Evolutionary conservation across 2,888 invertebrate genomes (phyloP).

Genomic region (Tridacna crocea): DNA sequence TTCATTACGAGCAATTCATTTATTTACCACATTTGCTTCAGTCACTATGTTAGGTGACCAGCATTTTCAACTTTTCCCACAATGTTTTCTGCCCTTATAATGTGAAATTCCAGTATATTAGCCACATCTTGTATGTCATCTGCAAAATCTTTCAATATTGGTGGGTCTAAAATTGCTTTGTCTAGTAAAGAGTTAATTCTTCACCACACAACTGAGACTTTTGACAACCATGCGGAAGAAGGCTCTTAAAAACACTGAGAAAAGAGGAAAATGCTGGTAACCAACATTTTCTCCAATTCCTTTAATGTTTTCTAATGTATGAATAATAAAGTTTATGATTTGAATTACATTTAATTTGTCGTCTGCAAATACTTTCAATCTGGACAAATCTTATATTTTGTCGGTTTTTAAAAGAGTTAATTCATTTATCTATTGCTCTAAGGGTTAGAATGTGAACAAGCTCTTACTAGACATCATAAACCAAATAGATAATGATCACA

Average conservation of each 20-base stretch:
- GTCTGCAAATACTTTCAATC: no score
- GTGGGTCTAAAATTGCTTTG: neutral
- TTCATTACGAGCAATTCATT: no score
- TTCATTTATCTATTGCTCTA: no score
- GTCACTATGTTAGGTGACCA: no score
- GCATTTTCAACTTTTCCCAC: neutral
- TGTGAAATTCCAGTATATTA: neutral
- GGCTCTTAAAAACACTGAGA: neutral
- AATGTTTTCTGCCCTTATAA: constrained; percentile 1
- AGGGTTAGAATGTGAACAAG: no score
- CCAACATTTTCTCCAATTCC: neutral
- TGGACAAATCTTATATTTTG: no score
- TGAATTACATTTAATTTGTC: no score
- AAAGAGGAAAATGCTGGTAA: neutral
- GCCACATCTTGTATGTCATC: neutral
- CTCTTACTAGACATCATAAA: neutral
- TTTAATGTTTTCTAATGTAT: neutral
- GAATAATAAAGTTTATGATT: no score
- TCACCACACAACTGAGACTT: neutral
- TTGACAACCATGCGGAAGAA: neutral
- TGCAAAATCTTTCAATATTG: neutral
- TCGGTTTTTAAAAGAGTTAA: no score
- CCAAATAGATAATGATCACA: neutral
- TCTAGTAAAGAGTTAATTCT: neutral
- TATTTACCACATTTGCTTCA: no score